Evolutionary conservation across 2,797 vertebrate genomes (phyloP).

Genomic region (Micrastur ruficollis): DNA sequence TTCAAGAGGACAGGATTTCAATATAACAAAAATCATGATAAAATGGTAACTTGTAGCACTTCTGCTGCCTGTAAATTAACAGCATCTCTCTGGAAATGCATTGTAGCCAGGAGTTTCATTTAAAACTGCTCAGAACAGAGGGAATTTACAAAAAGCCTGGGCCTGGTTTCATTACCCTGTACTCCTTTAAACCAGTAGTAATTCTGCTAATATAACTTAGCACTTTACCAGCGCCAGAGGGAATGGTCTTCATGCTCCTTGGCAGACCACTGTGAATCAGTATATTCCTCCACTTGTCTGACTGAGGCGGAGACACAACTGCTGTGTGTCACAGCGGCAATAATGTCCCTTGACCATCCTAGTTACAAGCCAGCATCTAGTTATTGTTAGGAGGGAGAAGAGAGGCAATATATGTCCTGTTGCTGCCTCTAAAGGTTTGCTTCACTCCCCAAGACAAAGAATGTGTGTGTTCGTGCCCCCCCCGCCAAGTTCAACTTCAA

Average conservation of each 20-base stretch:
- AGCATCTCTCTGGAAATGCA: background rate
- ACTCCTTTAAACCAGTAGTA: background rate
- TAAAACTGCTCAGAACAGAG: background rate
- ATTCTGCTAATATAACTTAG: background rate
- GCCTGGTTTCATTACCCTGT: background rate
- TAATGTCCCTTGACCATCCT: background rate
- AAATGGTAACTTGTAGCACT: background rate
- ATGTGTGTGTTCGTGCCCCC: accelerated
- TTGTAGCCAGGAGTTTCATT: background rate
- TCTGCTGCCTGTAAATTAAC: background rate
- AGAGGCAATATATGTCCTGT: accelerated
- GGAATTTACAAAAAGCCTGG: background rate
- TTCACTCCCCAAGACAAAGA: background rate
- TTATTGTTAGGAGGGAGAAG: background rate
- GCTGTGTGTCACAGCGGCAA: background rate
- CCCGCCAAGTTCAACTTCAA: background rate
- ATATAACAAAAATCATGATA: background rate
- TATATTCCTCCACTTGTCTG: background rate
- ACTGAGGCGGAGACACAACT: background rate
- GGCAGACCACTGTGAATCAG: background rate
- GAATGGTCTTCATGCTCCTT: background rate
- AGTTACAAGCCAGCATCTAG: background rate
- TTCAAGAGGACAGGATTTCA: background rate
- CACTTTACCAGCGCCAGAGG: background rate
- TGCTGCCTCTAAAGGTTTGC: background rate